Evolutionary conservation across 2,113 vertebrate species (phyloP), one percentile per base, ranked within the genome.

Genomic region (Lophochroa leadbeateri): DNA sequence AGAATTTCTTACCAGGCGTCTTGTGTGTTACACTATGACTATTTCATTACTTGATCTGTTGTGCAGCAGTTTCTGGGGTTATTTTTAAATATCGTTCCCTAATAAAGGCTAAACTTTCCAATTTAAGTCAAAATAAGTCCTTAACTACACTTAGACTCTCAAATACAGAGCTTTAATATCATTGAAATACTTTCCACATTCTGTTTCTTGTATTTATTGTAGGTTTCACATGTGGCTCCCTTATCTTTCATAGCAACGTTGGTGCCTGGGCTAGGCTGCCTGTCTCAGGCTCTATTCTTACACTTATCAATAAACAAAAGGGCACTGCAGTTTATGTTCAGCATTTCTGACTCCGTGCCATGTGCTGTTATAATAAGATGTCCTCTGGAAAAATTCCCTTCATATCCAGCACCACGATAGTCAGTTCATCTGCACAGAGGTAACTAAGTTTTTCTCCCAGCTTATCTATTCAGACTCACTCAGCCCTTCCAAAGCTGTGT

Each of bases 251-350:
- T 6, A 41, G 65, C 52, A 96, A 27, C 14, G 1, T 79, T 86
- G 5, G 1, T 93, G 83, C 83, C 77, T 85, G 92, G 70, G 61
- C 77, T 76, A 3, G 21, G 53, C 83, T 84, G 90, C 72, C 80
- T 91, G 61, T 91, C 83, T 94, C 92, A 50, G 83, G 29, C 83
- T 96, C 96, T 95, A 50, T 96, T 92, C 94, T 95, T 91, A 75
- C 50, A 75, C 91, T 96, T 96, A 94, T 95, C 92, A 96, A 97
- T 95, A 93, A 93, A 86, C 96, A 94, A 95, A 97, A 96, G 96
- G 92, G 86, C 94, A 97, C 69, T 75, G 90, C 15, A 10, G 91
- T 82, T 95, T 95, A 27, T 50, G 80, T 70, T 85, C 67, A 82
- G 74, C 65, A 79, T 96, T 92, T 96, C 96, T 96, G 95, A 97